phyloP scores from a whole-genome alignment of 2,113 vertebrate genomes.

The Excalfactoria chinensis region DNA sequence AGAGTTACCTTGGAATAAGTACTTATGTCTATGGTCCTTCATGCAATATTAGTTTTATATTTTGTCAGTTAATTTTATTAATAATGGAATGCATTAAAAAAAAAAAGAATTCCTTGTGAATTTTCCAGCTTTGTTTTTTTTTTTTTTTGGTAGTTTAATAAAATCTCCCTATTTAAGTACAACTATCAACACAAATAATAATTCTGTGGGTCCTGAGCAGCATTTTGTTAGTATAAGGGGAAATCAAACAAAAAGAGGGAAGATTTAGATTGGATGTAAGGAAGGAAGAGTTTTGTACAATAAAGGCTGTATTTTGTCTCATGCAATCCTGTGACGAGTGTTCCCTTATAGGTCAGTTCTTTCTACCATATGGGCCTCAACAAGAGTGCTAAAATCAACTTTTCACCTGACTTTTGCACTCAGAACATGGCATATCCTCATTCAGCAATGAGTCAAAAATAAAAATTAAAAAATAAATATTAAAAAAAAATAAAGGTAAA shows the following conservation, averaged over 20 bases:
- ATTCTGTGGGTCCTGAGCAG: neutral
- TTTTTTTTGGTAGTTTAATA: neutral
- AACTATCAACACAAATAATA: constrained; percentile 1
- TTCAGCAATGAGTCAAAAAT: neutral
- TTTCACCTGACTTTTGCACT: neutral
- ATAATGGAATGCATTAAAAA: neutral
- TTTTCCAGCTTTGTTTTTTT: neutral
- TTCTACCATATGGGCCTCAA: neutral
- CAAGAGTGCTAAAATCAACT: neutral
- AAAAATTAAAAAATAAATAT: neutral
- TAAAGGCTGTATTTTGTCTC: neutral
- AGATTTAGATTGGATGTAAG: too few relatives aligned
- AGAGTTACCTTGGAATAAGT: neutral
- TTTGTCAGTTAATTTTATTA: neutral
- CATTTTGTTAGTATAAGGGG: neutral
- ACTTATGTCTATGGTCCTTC: neutral
- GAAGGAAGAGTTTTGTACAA: too few relatives aligned
- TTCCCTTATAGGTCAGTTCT: neutral
- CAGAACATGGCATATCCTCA: neutral
- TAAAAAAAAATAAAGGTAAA: neutral
- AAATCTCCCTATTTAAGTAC: neutral
- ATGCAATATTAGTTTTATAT: neutral
- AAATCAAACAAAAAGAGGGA: too few relatives aligned
- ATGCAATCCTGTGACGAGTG: neutral
- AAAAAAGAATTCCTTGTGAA: neutral